Percentiles rank a stretch among this genome's conserved stretches.
These are phyloP conservation scores for Knipowitschia caucasica DNA, from an alignment of 2,797 vertebrate species.

Conservation along the genomic window DNA sequence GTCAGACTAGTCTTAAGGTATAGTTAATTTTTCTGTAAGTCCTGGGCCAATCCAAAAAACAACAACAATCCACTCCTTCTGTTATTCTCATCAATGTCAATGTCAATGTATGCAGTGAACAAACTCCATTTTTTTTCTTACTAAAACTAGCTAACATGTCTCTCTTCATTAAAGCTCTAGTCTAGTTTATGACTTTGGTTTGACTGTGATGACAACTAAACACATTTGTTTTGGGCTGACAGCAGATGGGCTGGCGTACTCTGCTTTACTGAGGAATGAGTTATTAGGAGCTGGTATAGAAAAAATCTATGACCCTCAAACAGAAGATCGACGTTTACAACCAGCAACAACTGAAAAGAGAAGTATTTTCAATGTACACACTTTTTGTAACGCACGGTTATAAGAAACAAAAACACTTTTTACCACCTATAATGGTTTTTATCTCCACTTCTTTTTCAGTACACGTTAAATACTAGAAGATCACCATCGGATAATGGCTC, in stretches of 20 bases:
- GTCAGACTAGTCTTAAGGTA: too few relatives aligned
- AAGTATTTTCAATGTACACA: constrained; percentile 85
- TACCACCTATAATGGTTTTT: too few relatives aligned
- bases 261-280: constrained; percentile 92
- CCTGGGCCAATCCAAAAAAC: too few relatives aligned
- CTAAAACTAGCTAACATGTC: too few relatives aligned
- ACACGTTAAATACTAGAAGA: constrained; percentile 86
- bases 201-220: background rate
- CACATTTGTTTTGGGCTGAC: constrained; percentile 1
- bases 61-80: too few relatives aligned
- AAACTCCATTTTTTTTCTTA: too few relatives aligned
- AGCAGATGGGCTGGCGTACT: constrained; percentile 89
- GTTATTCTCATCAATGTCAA: background rate
- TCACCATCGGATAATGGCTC: constrained; percentile 85
- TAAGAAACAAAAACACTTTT: too few relatives aligned
- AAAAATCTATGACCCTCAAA: constrained; percentile 92
- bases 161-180: too few relatives aligned
- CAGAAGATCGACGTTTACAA: constrained; percentile 88
- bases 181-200: too few relatives aligned
- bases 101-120: too few relatives aligned
- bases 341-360: constrained; percentile 87
- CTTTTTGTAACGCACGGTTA: constrained; percentile 5
- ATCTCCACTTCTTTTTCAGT: constrained; percentile 76
- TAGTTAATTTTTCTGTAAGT: too few relatives aligned
- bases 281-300: constrained; percentile 91